These are phyloP conservation scores for Malurus splendens DNA, from an alignment of 2,797 vertebrate genomes.

Conservation along the genomic window DNA sequence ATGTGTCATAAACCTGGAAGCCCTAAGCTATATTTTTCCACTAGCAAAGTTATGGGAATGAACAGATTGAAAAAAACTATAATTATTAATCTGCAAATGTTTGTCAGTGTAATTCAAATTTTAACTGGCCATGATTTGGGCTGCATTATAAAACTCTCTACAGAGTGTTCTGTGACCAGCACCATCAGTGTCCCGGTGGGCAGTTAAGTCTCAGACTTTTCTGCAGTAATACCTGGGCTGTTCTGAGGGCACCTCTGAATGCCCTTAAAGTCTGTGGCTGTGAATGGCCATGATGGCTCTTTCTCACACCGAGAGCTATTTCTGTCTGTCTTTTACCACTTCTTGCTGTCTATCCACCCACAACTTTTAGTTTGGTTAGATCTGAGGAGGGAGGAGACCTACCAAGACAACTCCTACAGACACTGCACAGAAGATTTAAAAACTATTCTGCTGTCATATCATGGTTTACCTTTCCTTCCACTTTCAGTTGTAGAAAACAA, in stretches of 20 bases:
- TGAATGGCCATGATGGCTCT: accelerated
- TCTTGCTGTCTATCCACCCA: not conserved
- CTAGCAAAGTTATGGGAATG: not conserved
- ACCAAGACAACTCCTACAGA: not conserved
- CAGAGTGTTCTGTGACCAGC: accelerated
- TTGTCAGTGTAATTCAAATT: not conserved
- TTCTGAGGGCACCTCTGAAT: not conserved
- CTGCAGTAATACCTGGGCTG: not conserved
- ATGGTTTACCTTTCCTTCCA: not conserved
- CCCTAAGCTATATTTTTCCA: not conserved
- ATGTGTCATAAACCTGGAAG: not conserved
- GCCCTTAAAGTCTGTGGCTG: not conserved
- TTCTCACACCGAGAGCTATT: not conserved
- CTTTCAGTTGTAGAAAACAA: not conserved
- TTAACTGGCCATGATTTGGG: not conserved
- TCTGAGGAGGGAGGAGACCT: not conserved
- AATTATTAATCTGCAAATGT: not conserved
- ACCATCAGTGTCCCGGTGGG: not conserved
- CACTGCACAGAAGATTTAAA: not conserved
- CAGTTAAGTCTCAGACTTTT: not conserved
- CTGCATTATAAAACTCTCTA: not conserved
- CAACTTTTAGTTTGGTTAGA: not conserved
- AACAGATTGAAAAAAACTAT: not conserved
- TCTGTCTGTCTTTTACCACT: not conserved
- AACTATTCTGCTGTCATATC: not conserved